Evolutionary conservation across 2,888 invertebrate genomes (phyloP).

Genomic region (Eristalinus sepulchralis): DNA sequence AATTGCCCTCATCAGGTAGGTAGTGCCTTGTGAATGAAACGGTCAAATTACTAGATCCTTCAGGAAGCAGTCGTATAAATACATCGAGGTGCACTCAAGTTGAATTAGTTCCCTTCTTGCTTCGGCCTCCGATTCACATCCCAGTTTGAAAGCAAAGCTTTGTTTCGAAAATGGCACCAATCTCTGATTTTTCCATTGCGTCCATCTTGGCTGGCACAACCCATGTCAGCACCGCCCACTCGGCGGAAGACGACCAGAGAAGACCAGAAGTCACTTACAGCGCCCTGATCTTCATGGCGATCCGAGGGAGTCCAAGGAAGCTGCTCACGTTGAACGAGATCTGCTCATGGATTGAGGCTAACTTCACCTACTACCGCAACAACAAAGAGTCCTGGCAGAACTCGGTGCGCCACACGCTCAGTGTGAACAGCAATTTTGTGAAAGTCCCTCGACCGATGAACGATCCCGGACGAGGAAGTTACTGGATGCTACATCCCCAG

Average conservation of each 20-base stretch:
- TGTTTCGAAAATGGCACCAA: not conserved
- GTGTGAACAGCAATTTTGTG: too few relatives aligned
- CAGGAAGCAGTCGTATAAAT: not conserved
- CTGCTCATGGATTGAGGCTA: too few relatives aligned
- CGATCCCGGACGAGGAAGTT: too few relatives aligned
- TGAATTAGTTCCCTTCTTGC: not conserved
- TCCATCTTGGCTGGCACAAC: not conserved
- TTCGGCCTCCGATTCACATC: not conserved
- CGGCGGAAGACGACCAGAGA: not conserved
- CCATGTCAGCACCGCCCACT: not conserved
- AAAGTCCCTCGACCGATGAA: too few relatives aligned
- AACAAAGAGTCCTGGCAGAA: too few relatives aligned
- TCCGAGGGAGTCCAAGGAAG: too few relatives aligned
- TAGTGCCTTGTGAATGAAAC: not conserved
- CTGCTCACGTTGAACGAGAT: too few relatives aligned
- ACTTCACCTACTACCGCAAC: too few relatives aligned
- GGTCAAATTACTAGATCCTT: too few relatives aligned
- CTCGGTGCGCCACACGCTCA: too few relatives aligned
- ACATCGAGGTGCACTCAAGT: not conserved
- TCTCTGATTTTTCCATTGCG: not conserved
- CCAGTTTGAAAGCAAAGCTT: not conserved
- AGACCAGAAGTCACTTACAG: constrained; percentile 84
- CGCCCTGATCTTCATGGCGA: too few relatives aligned
- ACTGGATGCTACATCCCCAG: too few relatives aligned
- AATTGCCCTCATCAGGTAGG: not conserved